These are phyloP conservation scores for Tamias sibiricus DNA, from an alignment of 2,113 vertebrate genomes.

Conservation along the genomic window DNA sequence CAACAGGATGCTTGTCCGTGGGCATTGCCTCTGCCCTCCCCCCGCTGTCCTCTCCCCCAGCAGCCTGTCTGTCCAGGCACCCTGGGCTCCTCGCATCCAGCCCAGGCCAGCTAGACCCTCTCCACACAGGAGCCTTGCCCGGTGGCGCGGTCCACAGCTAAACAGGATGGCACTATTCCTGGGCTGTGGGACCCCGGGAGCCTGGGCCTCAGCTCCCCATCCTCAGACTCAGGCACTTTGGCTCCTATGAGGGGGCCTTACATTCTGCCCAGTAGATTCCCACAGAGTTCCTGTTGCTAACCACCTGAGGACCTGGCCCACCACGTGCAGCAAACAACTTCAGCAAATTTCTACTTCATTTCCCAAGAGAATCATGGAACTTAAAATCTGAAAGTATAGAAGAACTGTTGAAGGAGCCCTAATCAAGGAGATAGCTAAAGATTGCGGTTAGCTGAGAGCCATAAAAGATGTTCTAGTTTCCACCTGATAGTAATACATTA, in stretches of 20 bases:
- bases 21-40: too few relatives aligned
- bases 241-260: rapidly evolving
- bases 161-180: too few relatives aligned
- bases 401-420: too few relatives aligned
- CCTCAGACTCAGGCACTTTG: background rate
- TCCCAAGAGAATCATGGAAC: background rate
- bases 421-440: too few relatives aligned
- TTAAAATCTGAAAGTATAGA: too few relatives aligned
- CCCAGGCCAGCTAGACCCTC: background rate
- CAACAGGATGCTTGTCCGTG: too few relatives aligned
- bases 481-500: too few relatives aligned
- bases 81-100: background rate
- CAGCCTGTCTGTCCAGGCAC: too few relatives aligned
- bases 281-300: background rate
- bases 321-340: background rate
- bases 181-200: background rate
- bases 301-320: too few relatives aligned
- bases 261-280: background rate
- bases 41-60: too few relatives aligned
- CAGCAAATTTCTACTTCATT: background rate
- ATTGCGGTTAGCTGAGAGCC: too few relatives aligned
- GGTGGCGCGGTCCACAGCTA: background rate
- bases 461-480: too few relatives aligned
- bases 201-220: background rate
- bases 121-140: background rate